Base-by-base conservation (phyloP, 2,113 vertebrate genomes). In the Elachura formosa region DNA sequence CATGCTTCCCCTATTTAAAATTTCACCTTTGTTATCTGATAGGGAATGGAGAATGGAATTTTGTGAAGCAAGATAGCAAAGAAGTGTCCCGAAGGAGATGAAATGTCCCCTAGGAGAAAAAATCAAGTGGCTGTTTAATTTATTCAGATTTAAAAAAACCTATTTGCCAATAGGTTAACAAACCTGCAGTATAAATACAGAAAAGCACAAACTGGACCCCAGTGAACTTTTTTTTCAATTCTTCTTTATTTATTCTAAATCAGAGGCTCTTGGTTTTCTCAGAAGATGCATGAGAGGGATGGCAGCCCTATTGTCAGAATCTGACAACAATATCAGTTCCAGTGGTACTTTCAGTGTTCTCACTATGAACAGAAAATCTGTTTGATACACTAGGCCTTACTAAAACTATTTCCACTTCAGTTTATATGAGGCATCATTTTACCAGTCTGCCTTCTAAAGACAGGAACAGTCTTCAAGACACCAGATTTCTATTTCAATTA, bases 291-390 rank as follows among this genome's bases (percentile, higher is more conserved):
- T 16, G 22, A 83, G 58, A 86, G 36, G 58, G 15, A 28, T 76
- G 82, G 11, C 18, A 33, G 36, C 85, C 36, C 29, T 76, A 28
- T 36, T 69, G 13, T 66, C 16, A 88, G 49, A 63, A 71, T 34
- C 6, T 45, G 59, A 90, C 33, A 88, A 18, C n/a, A 75, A 74
- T 87, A 63, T 19, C 19, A 81, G 5, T 54, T 79, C 74, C 64
- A 71, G 25, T 31, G 56, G 67, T 71, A 69, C 40, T 90, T 90
- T 52, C 61, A 78, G 1, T 89, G 56, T 93, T 92, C 68, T 93
- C 86, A 93, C 88, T 94, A 86, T 82, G 94, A 96, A 56, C 45
- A 97, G 84, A 93, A 97, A 97, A 84, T 78, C 74, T 96, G 23
- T 74, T 92, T 87, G 78, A 84, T 91, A 87, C 48, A 75, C 41